A percentile compares a stretch with the other conserved stretches of the same genome.
These are phyloP conservation scores for Orthonychiurus folsomi DNA, from an alignment of 2,888 invertebrate genomes.

Conservation along the genomic window DNA sequence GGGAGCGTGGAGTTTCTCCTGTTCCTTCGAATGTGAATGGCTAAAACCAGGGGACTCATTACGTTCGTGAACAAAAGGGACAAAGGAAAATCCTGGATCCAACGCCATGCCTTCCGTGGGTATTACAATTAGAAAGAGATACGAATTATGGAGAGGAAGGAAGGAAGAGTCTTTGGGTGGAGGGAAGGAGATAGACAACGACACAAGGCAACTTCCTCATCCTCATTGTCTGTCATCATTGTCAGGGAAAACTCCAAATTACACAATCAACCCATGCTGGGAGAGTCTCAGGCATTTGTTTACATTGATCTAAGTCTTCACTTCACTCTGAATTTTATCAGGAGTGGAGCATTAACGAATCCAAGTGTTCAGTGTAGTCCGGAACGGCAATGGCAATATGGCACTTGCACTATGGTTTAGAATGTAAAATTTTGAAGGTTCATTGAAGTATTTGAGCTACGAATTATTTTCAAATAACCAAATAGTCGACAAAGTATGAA, in stretches of 20 bases:
- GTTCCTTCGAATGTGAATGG: not conserved
- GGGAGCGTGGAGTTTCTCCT: not conserved
- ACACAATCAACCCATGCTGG: not conserved
- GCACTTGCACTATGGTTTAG: too few species aligned
- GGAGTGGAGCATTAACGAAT: too few species aligned
- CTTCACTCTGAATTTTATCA: too few species aligned
- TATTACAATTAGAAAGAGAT: not conserved
- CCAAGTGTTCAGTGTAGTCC: too few species aligned
- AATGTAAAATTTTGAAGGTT: too few species aligned
- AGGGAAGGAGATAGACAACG: not conserved
- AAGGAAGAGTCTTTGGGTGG: not conserved
- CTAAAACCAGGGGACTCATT: not conserved
- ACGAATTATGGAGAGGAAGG: not conserved
- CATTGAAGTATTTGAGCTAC: too few species aligned
- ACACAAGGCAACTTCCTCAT: not conserved
- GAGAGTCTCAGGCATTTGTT: not conserved
- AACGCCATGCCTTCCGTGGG: not conserved
- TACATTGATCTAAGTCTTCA: too few species aligned
- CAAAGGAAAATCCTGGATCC: not conserved
- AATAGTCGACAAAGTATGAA: too few species aligned
- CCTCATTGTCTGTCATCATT: not conserved
- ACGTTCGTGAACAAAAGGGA: not conserved
- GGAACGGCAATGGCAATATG: too few species aligned
- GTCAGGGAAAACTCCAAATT: not conserved
- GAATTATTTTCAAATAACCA: too few species aligned